phyloP scores from a whole-genome alignment of 2,888 invertebrate species.

The Actias luna region DNA sequence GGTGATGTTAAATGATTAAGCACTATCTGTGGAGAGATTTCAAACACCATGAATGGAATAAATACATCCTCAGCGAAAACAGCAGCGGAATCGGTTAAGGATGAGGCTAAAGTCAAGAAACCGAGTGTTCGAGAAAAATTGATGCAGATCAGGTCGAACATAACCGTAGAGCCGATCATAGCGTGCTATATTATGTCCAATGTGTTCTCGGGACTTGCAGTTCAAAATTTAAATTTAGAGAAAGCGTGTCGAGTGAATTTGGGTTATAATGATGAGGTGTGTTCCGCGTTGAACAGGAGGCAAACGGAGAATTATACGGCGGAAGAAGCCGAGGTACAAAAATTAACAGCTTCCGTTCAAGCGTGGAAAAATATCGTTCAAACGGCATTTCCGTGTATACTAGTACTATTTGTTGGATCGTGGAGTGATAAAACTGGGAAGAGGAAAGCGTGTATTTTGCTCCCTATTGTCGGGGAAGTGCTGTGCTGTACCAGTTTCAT shows the following conservation, averaged over 20 bases:
- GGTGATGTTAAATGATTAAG: constrained; percentile 53
- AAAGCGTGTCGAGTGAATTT: constrained; percentile 93
- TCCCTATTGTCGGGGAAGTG: constrained; percentile 81
- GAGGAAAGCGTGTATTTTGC: constrained; percentile 81
- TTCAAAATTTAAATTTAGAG: constrained; percentile 92
- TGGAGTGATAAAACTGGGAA: constrained; percentile 83
- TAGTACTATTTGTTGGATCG: constrained; percentile 82
- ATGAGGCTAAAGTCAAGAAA: constrained; percentile 53
- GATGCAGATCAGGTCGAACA: constrained; percentile 79
- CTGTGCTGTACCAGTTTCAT: constrained; percentile 76
- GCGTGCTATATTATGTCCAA: constrained; percentile 86
- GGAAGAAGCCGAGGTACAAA: constrained; percentile 85
- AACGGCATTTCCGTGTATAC: constrained; percentile 79
- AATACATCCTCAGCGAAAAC: constrained; percentile 60
- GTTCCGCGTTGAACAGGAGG: constrained; percentile 87
- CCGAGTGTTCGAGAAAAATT: constrained; percentile 66
- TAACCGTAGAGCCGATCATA: constrained; percentile 86
- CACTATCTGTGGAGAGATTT: constrained; percentile 32
- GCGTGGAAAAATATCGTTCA: constrained; percentile 82
- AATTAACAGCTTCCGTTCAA: constrained; percentile 80
- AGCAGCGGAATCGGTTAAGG: constrained; percentile 34
- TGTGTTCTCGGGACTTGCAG: constrained; percentile 87
- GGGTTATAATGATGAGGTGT: constrained; percentile 86
- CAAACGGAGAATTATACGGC: constrained; percentile 86
- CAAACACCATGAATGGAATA: constrained; percentile 69